Percentiles rank a stretch among this genome's conserved stretches.
phyloP scores from a whole-genome alignment of 2,797 vertebrate species.

The Cyprinodon diabolis region DNA sequence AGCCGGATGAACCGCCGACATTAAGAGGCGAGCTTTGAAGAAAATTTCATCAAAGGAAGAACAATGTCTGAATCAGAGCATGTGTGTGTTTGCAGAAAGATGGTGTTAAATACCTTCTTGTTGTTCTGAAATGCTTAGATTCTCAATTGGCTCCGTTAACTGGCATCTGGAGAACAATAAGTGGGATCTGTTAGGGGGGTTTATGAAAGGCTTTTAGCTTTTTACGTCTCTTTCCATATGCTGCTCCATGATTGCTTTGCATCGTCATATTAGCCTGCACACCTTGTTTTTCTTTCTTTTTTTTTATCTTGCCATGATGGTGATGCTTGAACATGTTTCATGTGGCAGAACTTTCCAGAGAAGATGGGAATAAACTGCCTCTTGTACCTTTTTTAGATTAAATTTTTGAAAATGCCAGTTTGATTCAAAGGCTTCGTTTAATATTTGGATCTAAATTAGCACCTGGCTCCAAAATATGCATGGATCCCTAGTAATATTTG shows the following conservation, averaged over 20 bases:
- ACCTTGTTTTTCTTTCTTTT: slow-evolving; percentile 57
- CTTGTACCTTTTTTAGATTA: not conserved
- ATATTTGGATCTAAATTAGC: too few species aligned
- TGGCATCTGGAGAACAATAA: slow-evolving; percentile 77
- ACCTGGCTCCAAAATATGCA: too few species aligned
- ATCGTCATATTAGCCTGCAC: slow-evolving; percentile 54
- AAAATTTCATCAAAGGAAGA: slow-evolving; percentile 77
- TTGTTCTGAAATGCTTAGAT: slow-evolving; percentile 72
- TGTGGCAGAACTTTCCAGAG: slow-evolving; percentile 38
- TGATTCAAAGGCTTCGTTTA: too few species aligned
- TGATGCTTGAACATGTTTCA: slow-evolving; percentile 44
- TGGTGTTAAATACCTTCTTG: slow-evolving; percentile 70
- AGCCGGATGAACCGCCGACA: slow-evolving; percentile 68
- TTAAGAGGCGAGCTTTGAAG: slow-evolving; percentile 76
- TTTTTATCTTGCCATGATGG: slow-evolving; percentile 7
- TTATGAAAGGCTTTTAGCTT: slow-evolving; percentile 67
- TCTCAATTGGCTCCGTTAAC: slow-evolving; percentile 73
- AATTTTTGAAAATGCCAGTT: too few species aligned
- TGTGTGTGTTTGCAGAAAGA: slow-evolving; percentile 46
- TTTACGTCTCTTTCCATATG: slow-evolving; percentile 64
- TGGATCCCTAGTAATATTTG: too few species aligned
- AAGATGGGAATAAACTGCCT: slow-evolving; percentile 31
- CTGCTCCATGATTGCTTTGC: slow-evolving; percentile 52
- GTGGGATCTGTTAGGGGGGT: slow-evolving; percentile 60
- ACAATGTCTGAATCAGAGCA: slow-evolving; percentile 66